Evolutionary conservation across 1,140 invertebrate species (phyloP), one percentile per base, ranked within the genome.

Genomic region (Macrosteles quadrilineatus): DNA sequence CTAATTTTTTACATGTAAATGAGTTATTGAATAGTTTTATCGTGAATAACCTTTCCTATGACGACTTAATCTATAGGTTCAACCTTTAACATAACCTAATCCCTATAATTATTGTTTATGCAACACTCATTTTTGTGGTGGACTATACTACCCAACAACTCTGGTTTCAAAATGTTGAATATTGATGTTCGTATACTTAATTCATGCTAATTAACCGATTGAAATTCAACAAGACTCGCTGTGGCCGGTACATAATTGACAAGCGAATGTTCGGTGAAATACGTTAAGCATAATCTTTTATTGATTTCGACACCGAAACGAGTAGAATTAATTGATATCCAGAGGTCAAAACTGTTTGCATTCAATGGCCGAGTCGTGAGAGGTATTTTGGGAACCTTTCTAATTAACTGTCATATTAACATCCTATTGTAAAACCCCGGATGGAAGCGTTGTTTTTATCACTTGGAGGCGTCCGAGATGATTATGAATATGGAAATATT

Each of bases 151-250:
- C n/a, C n/a, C n/a, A n/a, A n/a, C n/a, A n/a, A n/a, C n/a, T n/a
- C n/a, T n/a, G 32, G 14, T 6, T 36, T 50, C 14, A 50, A 50
- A 50, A 19, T 50, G 6, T 11, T 50, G 47, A 50, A 50, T 50
- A 50, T 11, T 19, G 21, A 50, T 50, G 47, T 11, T 50, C n/a
- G 4, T n/a, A 19, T 21, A 4, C n/a, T 9, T 50, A 50, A 50
- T 50, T 17, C 14, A 50, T 50, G 47, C 47, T 50, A 50, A 50
- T 50, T 50, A 17, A 17, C 14, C 21, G 2, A 21, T 50, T 50
- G 47, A 50, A 50, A 50, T 50, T 50, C 47, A 50, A 50, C 4
- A 4, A n/a, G n/a, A n/a, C n/a, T n/a, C n/a, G n/a, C n/a, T n/a
- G n/a, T n/a, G n/a, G n/a, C n/a, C n/a, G n/a, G n/a, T n/a, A n/a